Percentiles rank a stretch among this genome's conserved stretches.
Conservation (phyloP, 2,113 vertebrate species). For the Trinectes maculatus region DNA sequence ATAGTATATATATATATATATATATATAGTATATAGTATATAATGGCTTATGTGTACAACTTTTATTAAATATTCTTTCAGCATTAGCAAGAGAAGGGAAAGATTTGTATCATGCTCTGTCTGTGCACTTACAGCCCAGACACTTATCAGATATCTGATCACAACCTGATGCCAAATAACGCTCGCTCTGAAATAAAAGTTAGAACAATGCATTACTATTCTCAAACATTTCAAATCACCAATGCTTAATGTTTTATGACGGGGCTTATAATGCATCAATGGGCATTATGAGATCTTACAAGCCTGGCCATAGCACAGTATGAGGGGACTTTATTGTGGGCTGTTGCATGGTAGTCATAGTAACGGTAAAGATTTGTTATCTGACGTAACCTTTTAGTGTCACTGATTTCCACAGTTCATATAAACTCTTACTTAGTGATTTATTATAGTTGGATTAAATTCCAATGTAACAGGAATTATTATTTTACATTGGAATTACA, state of each 20-base stretch:
- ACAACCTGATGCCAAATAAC: neutral
- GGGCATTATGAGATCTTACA: slow-evolving; percentile 24
- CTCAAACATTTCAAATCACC: neutral
- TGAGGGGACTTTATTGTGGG: slow-evolving; percentile 11
- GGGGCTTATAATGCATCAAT: slow-evolving; percentile 23
- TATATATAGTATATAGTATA: too few species aligned
- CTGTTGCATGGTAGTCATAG: slow-evolving; percentile 20
- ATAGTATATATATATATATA: too few species aligned
- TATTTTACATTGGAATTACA: slow-evolving; percentile 4
- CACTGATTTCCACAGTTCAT: slow-evolving; percentile 11
- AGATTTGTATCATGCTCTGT: too few species aligned
- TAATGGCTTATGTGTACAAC: too few species aligned
- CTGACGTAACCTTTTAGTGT: slow-evolving; percentile 27
- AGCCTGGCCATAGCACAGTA: neutral
- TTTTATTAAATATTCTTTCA: too few species aligned
- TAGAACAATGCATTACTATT: neutral
- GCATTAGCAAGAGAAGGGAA: too few species aligned
- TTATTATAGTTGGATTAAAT: slow-evolving; percentile 8
- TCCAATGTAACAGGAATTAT: slow-evolving; percentile 8
- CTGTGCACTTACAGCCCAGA: neutral
- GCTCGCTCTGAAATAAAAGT: slow-evolving; percentile 2
- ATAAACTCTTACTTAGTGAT: slow-evolving; percentile 1
- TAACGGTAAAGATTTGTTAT: slow-evolving; percentile 38
- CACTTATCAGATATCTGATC: neutral
- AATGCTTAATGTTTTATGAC: slow-evolving; percentile 20